phyloP scores from a whole-genome alignment of 2,113 vertebrate genomes.

The Tamias sibiricus region DNA sequence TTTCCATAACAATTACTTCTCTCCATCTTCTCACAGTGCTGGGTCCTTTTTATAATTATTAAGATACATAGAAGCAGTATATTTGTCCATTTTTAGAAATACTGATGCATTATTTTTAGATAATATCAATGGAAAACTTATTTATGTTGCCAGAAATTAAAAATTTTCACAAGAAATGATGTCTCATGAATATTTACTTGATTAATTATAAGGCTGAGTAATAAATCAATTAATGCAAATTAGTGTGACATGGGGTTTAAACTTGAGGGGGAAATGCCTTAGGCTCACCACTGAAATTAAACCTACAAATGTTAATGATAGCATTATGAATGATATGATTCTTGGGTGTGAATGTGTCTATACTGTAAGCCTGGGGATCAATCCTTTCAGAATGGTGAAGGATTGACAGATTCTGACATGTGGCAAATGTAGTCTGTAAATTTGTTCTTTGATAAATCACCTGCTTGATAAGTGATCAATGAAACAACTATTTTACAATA shows the following conservation, averaged over 20 bases:
- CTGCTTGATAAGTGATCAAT: not conserved
- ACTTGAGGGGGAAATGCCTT: not conserved
- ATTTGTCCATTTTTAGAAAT: not conserved
- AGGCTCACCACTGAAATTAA: not conserved
- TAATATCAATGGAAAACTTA: not conserved
- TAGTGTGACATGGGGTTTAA: not conserved
- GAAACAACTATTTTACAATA: not conserved
- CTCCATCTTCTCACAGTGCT: not conserved
- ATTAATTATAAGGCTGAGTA: conserved; percentile 30
- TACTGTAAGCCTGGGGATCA: not conserved
- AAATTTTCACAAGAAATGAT: not conserved
- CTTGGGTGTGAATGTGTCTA: not conserved
- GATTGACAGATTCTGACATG: not conserved
- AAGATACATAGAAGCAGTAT: not conserved
- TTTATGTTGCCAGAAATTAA: conserved; percentile 20
- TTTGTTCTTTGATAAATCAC: not conserved
- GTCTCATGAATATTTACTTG: not conserved
- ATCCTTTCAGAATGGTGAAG: conserved; percentile 23
- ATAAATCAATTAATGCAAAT: not conserved
- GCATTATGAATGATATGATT: not conserved
- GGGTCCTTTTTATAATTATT: not conserved
- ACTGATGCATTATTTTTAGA: not conserved
- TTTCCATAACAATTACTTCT: not conserved
- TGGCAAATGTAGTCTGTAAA: not conserved
- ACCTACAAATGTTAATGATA: not conserved